Base-by-base conservation (phyloP, 2,797 vertebrate species). In the Apogon talboti region DNA sequence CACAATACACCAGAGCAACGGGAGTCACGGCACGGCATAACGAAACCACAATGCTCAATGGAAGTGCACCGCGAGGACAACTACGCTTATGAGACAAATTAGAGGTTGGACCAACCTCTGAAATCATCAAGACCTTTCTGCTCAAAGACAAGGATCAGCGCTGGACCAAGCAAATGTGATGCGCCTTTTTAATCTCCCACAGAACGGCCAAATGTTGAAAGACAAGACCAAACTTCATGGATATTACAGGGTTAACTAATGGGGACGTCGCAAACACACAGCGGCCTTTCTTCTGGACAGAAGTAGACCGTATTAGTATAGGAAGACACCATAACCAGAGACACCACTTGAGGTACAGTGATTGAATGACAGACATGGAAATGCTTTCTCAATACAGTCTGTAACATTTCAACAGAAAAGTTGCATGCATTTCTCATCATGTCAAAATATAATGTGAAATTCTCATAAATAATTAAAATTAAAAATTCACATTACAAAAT, bases 231-330 rank as follows among this genome's bases (percentile, higher is more conserved):
- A 53, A 45, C 58, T 42, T 44, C 45, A 64, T 54, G 7, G 50
- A 72, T 54, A 48, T 46, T 74, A 38, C 49, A 76, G 66, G 14
- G 43, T 52, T 38, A 71, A 14, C 52, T 56, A 66, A 67, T 57
- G 15, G 37, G 35, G 44, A 33, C 35, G 14, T 67, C 51, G 59
- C 45, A 53, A 64, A 69, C 45, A 69, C 45, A 69, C 44, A 18
- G 4, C 15, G 85, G 88, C 57, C 81, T 89, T 66, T 88, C 88
- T 90, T 91, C 84, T 48, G 10, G 35, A 72, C n/a, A 76, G 81
- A 89, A 88, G 89, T 76, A 76, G 87, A 82, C 85, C 74, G 1
- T 76, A 70, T 93, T 91, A 93, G 89, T 88, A 67, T 43, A 45
- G 16, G 28, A 54, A 8, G 61, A 76, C 4, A 15, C 15, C n/a